Evolutionary conservation across 1,140 invertebrate genomes (phyloP), one percentile per base, ranked within the genome.

Genomic region (Drosophila sp.): DNA sequence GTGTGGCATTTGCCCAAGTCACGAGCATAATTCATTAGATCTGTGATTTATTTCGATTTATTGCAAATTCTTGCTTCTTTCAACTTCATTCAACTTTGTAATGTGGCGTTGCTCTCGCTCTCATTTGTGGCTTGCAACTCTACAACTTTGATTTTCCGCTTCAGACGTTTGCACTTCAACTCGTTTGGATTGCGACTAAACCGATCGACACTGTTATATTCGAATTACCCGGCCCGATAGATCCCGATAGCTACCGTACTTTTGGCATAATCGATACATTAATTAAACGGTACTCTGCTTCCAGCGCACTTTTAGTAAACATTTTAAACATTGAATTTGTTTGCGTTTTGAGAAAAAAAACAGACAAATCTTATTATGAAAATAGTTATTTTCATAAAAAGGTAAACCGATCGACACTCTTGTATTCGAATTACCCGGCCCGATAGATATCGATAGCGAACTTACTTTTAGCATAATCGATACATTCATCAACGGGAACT

Each of bases 21-120:
- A 66, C 56, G 69, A 38, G 55, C 68, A 58, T 66, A 58, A 64
- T 68, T 85, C 58, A 76, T 87, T 79, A 71, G 69, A 76, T 87
- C 56, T 57, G 77, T 77, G 75, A 86, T 87, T 70, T 76, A 66
- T 87, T 76, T 82, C 66, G 75, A 72, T 72, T 80, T 70, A 56
- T 86, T 71, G 83, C 83, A 87, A 87, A 79, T 87, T 70, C 77
- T 50, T 50, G 44, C 23, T 50, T 33, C 30, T 63, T 47, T 62
- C 67, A 79, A 76, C 79, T 86, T 87, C 61, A 81, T 86, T 86
- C 83, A 86, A 86, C 83, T 86, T 86, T 83, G 83, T 86, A 84
- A 70, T 71, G 54, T 56, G 55, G 70, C 73, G 80, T 72, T 70
- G 73, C 58, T 66, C 62, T 77, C 76, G 58, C 32, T 71, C 76